Evolutionary conservation across 2,888 invertebrate genomes (phyloP), one percentile per base, ranked within the genome.

Genomic region (Lasioglossum leucozonium): DNA sequence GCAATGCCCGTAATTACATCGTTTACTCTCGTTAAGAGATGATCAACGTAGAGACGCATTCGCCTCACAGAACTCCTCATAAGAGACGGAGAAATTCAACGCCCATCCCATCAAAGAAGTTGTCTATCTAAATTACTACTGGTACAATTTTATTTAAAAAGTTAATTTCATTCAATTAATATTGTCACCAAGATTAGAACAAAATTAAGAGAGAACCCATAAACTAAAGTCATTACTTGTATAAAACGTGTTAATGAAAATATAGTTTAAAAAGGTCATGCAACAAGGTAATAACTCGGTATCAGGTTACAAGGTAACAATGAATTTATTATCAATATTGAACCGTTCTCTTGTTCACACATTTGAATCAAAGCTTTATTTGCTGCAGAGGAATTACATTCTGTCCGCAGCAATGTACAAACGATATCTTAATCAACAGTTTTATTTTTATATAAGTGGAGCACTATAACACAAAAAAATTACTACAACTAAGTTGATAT

Each of bases 21-120:
- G 85, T 85, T 86, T 86, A 85, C 78, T 81, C 86, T 86, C 81
- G 86, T 86, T 85, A 86, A 85, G 81, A 86, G 62, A 77, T 84
- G 78, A 67, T 75, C 77, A 62, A 40, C 44, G 55, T 62, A 72
- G 44, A 81, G 75, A 79, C 85, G 85, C 77, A 75, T 78, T 84
- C 81, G 44, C 75, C 84, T 74, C 77, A 55, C 51, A 75, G 44
- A 44, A 37, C 42, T 8, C 58, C 77, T 55, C 62, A 76, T 72
- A 79, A 69, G 26, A 73, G 73, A 72, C 72, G 44, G 47, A 51
- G 79, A 69, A 73, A 85, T 84, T 80, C 72, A 42, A 79, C 69
- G 30, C 74, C 65, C 16, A 26, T 16, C 44, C 37, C 2, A 58
- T 16, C 22, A 44, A 47, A 71, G 5, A 65, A 62, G 13, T n/a